Conservation (phyloP, 2,888 invertebrate genomes). For the Epistrophe grossulariae region DNA sequence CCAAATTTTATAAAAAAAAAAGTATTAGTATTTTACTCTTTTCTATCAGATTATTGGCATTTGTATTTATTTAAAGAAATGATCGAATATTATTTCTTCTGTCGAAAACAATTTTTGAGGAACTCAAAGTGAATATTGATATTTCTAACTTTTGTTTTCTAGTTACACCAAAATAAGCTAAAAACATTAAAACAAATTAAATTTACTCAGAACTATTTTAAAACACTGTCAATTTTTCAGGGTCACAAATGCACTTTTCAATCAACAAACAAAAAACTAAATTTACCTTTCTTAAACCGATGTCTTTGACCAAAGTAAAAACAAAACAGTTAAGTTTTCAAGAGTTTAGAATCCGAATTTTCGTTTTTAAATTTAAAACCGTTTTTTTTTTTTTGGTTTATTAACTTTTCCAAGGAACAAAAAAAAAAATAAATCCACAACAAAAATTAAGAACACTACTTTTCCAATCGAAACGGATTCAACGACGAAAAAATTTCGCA, state of each 20-base stretch:
- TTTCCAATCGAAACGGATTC: background rate
- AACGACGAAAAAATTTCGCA: slow-evolving; percentile 29
- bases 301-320: background rate
- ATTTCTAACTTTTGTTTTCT: background rate
- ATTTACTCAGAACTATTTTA: background rate
- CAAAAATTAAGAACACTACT: background rate
- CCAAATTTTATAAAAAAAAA: background rate
- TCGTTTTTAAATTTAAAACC: slow-evolving; percentile 7
- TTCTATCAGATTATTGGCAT: background rate
- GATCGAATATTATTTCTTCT: background rate
- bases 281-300: slow-evolving; percentile 8
- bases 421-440: background rate
- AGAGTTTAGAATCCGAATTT: slow-evolving; percentile 32
- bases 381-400: slow-evolving; percentile 26
- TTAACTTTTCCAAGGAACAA: background rate
- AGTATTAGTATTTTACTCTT: background rate
- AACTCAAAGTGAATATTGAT: background rate
- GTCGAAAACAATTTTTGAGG: background rate
- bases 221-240: background rate
- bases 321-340: no score
- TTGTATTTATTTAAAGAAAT: background rate
- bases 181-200: background rate
- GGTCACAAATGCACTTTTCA: background rate
- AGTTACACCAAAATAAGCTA: background rate
- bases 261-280: background rate